Conservation (phyloP, 1,140 invertebrate species). For the Halesus radiatus region DNA sequence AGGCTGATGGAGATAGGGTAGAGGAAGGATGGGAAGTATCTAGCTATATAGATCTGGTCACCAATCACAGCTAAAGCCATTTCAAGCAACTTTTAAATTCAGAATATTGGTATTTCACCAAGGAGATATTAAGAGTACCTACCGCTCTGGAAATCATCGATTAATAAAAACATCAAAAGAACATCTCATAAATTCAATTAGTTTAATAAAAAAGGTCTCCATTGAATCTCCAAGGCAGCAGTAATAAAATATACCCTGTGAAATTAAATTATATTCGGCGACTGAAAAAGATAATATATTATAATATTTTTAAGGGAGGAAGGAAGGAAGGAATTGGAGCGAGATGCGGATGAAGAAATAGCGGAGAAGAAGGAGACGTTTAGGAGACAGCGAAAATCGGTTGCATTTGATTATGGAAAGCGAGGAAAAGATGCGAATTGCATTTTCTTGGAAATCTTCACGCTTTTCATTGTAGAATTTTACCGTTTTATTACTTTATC, state of each 20-base stretch:
- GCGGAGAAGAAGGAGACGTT: conserved; percentile 20
- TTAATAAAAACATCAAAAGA: no score
- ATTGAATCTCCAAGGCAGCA: not conserved
- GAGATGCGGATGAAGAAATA: conserved; percentile 19
- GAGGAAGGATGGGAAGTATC: no score
- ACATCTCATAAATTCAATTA: no score
- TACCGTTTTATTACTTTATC: not conserved
- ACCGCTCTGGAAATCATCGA: no score
- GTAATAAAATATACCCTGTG: not conserved
- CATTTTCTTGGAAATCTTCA: conserved; percentile 38
- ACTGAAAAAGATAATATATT: conserved; percentile 22
- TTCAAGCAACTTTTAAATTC: no score
- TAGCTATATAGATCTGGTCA: no score
- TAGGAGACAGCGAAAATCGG: conserved; percentile 39
- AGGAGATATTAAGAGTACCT: no score
- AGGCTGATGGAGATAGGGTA: no score
- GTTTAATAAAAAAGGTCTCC: no score
- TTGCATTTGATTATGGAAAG: conserved; percentile 51
- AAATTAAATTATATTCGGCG: conserved; percentile 24
- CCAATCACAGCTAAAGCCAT: no score
- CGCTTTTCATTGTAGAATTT: not conserved
- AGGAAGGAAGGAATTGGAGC: not conserved
- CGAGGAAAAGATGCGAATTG: conserved; percentile 39
- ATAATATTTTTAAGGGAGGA: not conserved
- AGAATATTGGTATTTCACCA: no score